Percentiles rank a stretch among this genome's conserved stretches.
Evolutionary conservation across 2,797 vertebrate genomes (phyloP).

Genomic region (Lutra lutra): DNA sequence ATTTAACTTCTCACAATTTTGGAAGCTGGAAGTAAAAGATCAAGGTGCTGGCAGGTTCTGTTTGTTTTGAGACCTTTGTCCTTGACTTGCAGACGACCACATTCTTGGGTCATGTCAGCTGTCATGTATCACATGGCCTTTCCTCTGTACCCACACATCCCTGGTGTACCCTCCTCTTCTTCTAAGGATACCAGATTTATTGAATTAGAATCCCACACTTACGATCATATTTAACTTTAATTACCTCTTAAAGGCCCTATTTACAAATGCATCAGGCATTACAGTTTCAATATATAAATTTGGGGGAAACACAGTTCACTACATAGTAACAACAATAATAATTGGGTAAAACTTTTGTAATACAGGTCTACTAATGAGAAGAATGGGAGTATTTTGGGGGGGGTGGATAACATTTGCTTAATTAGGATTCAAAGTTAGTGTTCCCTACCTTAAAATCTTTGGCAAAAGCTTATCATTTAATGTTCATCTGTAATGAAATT

Average conservation of each 20-base stretch:
- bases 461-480: neutral
- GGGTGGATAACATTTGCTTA: neutral
- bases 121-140: neutral
- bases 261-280: neutral
- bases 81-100: no score
- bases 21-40: neutral
- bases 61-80: neutral
- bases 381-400: neutral
- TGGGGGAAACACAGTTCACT: neutral
- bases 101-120: neutral
- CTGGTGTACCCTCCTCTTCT: neutral
- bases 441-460: neutral
- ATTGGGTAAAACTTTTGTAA: neutral
- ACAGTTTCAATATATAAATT: neutral
- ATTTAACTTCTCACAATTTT: neutral
- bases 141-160: neutral
- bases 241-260: neutral
- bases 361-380: neutral
- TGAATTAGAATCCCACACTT: neutral
- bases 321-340: neutral
- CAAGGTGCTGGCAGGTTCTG: fast-evolving
- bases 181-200: no score
- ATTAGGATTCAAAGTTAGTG: neutral
- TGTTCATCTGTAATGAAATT: neutral
- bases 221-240: neutral